A percentile compares a stretch with the other conserved stretches of the same genome.
phyloP scores from a whole-genome alignment of 35 echinoderm and acorn worm genomes.

The Eucidaris tribuloides region DNA sequence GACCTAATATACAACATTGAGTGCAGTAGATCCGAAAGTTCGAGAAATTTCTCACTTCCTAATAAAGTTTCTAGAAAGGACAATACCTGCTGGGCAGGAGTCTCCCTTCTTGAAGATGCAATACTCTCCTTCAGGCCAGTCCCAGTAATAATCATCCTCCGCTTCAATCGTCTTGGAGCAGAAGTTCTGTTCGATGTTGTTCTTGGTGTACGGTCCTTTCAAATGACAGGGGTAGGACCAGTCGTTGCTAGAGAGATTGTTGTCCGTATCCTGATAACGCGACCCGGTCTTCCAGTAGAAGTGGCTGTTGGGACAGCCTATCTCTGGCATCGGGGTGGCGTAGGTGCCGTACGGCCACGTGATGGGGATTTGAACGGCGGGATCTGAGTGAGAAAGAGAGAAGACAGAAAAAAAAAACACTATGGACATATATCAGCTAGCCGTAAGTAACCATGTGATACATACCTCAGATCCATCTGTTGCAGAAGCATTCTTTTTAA shows the following conservation, averaged over 20 bases:
- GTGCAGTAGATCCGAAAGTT: no score
- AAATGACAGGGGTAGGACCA: conserved; percentile 59
- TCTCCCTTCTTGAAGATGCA: conserved; percentile 67
- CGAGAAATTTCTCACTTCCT: no score
- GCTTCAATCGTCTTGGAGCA: conserved; percentile 39
- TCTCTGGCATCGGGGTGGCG: conserved; percentile 49
- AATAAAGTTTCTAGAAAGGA: no score
- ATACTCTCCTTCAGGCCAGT: conserved; percentile 53
- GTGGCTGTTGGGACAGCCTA: conserved; percentile 41
- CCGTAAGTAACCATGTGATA: no score
- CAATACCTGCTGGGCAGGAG: conserved; percentile 58
- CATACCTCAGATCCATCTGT: no score
- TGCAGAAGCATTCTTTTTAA: no score
- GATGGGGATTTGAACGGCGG: conserved; percentile 28
- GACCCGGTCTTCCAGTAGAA: conserved; percentile 66
- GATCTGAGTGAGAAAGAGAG: conserved; percentile 16
- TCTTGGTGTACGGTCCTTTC: conserved; percentile 37
- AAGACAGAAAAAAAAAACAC: background rate
- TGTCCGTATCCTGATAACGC: conserved; percentile 68
- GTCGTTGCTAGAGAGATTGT: conserved; percentile 38
- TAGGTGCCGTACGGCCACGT: conserved; percentile 73
- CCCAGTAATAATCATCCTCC: conserved; percentile 28
- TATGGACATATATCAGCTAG: no score
- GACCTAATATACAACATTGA: no score
- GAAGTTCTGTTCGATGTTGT: conserved; percentile 74